Conservation (phyloP, 2,113 vertebrate genomes). For the Callaeas wilsoni region DNA sequence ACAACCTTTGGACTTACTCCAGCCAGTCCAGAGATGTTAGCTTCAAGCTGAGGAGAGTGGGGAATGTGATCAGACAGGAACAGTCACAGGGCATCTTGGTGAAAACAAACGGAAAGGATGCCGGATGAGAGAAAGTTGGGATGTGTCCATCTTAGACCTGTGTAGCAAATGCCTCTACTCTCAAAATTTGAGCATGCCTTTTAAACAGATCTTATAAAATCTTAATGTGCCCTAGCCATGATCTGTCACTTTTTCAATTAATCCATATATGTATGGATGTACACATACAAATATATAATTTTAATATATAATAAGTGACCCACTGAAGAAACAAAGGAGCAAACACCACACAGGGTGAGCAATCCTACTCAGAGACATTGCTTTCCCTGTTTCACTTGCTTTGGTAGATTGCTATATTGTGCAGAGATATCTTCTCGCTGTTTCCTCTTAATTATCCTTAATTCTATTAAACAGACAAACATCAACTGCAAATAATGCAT, state of each 20-base stretch:
- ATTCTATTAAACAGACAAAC: conserved; percentile 54
- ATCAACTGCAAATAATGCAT: conserved; percentile 44
- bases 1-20: background rate
- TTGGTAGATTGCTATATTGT: background rate
- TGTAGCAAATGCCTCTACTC: background rate
- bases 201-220: background rate
- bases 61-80: background rate
- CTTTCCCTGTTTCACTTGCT: background rate
- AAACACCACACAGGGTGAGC: background rate
- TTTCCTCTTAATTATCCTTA: conserved; percentile 47
- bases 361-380: background rate
- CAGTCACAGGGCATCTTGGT: background rate
- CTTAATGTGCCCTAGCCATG: background rate
- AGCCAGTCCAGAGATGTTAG: background rate
- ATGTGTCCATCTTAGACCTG: background rate
- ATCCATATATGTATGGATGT: background rate
- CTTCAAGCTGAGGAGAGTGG: background rate
- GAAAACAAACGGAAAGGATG: background rate
- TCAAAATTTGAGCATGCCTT: background rate
- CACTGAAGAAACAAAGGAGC: background rate
- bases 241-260: background rate
- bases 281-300: background rate
- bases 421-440: background rate
- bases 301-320: background rate
- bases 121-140: background rate